Evolutionary conservation across 2,888 invertebrate genomes (phyloP), one percentile per base, ranked within the genome.

Genomic region (Glaucopsyche alexis): DNA sequence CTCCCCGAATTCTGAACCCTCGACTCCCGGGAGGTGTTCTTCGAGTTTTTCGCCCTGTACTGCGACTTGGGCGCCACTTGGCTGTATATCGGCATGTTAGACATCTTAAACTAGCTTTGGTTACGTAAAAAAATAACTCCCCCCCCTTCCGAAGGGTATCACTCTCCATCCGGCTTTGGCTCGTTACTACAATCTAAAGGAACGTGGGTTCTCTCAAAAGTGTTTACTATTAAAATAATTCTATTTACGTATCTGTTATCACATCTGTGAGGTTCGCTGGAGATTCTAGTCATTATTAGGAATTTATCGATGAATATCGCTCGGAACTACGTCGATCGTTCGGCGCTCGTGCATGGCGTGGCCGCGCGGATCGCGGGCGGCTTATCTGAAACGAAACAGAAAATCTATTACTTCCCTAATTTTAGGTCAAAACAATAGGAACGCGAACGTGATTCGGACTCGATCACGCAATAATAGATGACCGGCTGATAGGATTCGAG

Each of bases 1-100:
- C 95, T 94, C 0, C 83, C 78, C 11, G 85, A 74, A 38, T 83
- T 85, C 69, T 85, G 84, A 60, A 82, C 76, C 72, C 82, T 78
- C 72, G 76, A 7, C 50, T 82, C 81, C 38, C 82, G 77, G 16
- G 82, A 78, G 76, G 80, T 78, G 47, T 78, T 79, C 82, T 89
- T 81, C 55, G 84, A 75, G 55, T 79, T 81, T 73, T 87, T 89
- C 7, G 82, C 81, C 42, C 85, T 79, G 71, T 87, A 89, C 73
- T 92, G 91, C 0, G 90, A 90, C 78, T 93, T 93, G 5, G 93
- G 93, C 19, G 90, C 88, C 69, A 93, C 91, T 79, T 93, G 93
- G 76, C 93, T 93, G 78, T 93, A 93, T 77, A 93, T 93, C 19
- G 93, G 93, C 84, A 92, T 88, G 82, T 93, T 91, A 76, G 93